Evolutionary conservation across 2,888 invertebrate species (phyloP), one percentile per base, ranked within the genome.

Genomic region (Trachelus troglodyta): DNA sequence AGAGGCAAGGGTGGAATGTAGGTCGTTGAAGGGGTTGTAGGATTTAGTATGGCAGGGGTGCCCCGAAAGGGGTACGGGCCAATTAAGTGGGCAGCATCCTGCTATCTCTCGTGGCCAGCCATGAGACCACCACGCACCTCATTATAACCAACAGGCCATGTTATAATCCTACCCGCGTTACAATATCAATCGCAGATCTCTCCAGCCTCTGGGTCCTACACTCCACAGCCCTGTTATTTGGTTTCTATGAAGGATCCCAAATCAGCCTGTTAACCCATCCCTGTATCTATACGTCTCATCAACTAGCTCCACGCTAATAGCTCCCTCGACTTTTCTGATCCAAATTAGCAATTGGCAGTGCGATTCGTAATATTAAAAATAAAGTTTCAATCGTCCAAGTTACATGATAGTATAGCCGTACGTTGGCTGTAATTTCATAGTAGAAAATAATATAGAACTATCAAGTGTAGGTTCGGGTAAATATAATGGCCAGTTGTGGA

Each of bases 101-200:
- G 88, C 89, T 88, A 89, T 89, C 89, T 89, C 88, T 83, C 85
- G 85, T 82, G 84, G 81, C 85, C 89, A 88, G 89, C 85, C 85
- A 84, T 84, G 86, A 83, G 85, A 86, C 87, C 84, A 83, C 83
- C 86, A 85, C 86, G 87, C 89, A 87, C 86, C 89, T 88, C 89
- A 88, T 89, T 89, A 89, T 88, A 87, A 87, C 83, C 85, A 83
- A 81, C 85, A 85, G 86, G 84, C 83, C 82, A 83, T 84, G 86
- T 88, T 86, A 88, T 88, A 88, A 89, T 87, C 85, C 87, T 82
- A 78, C 82, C 81, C 82, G 84, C 86, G 88, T 86, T 87, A 87
- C 86, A 85, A 87, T 88, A 86, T 89, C 87, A 87, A 86, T 88
- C 86, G 83, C 84, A 85, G 84, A 86, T 87, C 86, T 85, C 83